Conservation (phyloP, 2,797 vertebrate species). For the Rhabdomys pumilio region DNA sequence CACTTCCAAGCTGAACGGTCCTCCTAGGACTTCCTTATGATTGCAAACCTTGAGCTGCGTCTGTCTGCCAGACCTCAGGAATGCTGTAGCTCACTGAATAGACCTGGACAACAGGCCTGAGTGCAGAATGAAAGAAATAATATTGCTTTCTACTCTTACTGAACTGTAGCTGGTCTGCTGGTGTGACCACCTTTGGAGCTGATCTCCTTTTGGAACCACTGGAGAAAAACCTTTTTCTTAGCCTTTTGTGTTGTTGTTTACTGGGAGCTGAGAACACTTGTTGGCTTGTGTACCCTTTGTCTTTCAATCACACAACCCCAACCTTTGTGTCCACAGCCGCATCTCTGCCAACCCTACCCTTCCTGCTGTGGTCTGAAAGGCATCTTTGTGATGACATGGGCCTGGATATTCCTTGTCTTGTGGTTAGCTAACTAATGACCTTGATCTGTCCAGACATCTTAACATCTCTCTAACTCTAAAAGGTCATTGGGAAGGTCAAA, state of each 20-base stretch:
- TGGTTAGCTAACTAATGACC: neutral
- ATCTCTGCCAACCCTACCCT: neutral
- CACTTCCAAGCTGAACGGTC: neutral
- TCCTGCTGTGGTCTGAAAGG: neutral
- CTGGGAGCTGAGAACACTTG: fast-evolving
- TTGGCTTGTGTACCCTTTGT: neutral
- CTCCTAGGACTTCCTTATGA: neutral
- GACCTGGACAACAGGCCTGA: too few relatives aligned
- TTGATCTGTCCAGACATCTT: neutral
- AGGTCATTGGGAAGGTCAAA: neutral
- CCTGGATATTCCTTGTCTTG: neutral
- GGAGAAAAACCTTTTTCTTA: neutral
- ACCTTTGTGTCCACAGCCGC: neutral
- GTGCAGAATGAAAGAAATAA: neutral
- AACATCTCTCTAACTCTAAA: neutral
- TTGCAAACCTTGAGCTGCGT: neutral
- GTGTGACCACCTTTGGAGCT: neutral
- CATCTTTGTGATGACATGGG: neutral
- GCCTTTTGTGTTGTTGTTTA: neutral
- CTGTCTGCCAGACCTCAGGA: too few relatives aligned
- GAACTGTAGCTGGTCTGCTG: neutral
- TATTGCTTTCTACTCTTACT: neutral
- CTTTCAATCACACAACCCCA: neutral
- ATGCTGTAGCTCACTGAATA: neutral
- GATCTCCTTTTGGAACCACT: neutral